Evolutionary conservation across 2,113 vertebrate genomes (phyloP).

Genomic region (Aegypius monachus): DNA sequence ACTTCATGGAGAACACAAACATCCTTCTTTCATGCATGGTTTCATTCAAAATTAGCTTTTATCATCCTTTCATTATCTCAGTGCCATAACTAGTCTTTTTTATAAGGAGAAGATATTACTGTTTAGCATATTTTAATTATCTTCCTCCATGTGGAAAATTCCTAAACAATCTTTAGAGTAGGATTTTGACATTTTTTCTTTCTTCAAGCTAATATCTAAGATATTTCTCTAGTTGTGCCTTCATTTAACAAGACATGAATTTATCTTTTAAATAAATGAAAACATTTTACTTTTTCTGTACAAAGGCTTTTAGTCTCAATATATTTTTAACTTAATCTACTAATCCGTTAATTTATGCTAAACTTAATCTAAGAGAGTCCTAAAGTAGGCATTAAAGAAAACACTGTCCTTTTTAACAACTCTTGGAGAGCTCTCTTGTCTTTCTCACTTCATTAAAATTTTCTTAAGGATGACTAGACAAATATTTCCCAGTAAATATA

Average conservation of each 20-base stretch:
- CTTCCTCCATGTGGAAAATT: background rate
- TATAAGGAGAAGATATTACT: background rate
- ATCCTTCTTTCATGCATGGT: background rate
- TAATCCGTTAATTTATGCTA: background rate
- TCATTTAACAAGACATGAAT: background rate
- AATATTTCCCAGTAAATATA: background rate
- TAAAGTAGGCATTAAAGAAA: background rate
- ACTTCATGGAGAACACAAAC: background rate
- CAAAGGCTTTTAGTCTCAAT: background rate
- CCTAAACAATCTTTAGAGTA: background rate
- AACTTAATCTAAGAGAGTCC: background rate
- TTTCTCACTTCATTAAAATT: background rate
- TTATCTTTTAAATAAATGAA: background rate
- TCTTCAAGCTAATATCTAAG: background rate
- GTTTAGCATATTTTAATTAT: slow-evolving; percentile 47
- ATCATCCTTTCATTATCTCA: background rate
- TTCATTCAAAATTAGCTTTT: slow-evolving; percentile 26
- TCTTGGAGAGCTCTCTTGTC: background rate
- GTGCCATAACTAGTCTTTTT: background rate
- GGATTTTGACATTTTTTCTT: background rate
- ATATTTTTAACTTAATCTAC: background rate
- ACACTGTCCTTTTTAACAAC: background rate
- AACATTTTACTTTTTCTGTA: background rate
- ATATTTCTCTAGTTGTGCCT: background rate
- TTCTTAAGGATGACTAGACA: background rate